Conservation (phyloP, 1,140 invertebrate species). For the Cylas formicarius region DNA sequence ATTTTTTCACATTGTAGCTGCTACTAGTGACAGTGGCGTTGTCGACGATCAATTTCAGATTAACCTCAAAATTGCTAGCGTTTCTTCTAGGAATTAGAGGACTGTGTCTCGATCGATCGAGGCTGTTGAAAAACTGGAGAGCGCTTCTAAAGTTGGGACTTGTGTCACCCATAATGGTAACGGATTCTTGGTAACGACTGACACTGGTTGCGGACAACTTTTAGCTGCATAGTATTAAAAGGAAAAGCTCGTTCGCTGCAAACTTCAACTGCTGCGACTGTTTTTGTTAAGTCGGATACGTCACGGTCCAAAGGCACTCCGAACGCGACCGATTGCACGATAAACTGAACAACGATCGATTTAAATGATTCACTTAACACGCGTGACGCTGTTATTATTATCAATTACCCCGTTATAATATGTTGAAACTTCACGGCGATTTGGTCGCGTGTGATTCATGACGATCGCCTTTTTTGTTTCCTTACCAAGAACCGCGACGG, state of each 20-base stretch:
- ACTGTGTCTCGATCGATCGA: constrained; percentile 18
- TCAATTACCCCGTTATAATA: no score
- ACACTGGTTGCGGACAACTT: no score
- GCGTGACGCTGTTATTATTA: no score
- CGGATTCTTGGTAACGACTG: no score
- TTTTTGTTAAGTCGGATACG: no score
- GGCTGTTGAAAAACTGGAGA: constrained; percentile 29
- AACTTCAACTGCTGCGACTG: no score
- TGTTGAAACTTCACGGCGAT: no score
- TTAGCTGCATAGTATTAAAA: no score
- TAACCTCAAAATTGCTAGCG: constrained; percentile 23
- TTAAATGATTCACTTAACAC: constrained; percentile 23
- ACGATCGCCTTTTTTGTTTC: no score
- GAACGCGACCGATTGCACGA: constrained; percentile 6
- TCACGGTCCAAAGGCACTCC: neutral
- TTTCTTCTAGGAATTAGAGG: constrained; percentile 18
- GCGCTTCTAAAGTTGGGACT: constrained; percentile 30
- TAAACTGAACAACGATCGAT: constrained; percentile 19
- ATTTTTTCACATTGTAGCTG: constrained; percentile 3
- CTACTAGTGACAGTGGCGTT: constrained; percentile 9
- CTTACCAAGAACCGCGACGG: no score
- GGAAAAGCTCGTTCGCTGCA: no score
- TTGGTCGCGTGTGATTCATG: no score
- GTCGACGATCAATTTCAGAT: constrained; percentile 20
- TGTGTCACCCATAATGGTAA: constrained; percentile 14